Evolutionary conservation across 2,797 vertebrate genomes (phyloP).

Genomic region (Cichlasoma orientale): DNA sequence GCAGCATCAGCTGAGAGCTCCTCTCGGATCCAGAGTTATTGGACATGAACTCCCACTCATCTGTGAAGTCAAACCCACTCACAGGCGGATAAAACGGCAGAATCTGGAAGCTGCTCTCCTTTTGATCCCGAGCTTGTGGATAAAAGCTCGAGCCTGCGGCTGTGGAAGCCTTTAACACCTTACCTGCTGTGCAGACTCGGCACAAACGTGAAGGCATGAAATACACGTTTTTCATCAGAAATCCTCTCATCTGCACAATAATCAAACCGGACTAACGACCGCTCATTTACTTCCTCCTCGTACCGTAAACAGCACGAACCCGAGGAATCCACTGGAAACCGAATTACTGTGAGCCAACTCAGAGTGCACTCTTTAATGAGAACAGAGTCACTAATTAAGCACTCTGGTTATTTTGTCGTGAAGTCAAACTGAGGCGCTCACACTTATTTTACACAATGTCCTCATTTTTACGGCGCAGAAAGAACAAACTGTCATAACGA

Average conservation of each 20-base stretch:
- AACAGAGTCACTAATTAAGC: too few species aligned
- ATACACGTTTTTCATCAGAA: rapidly evolving
- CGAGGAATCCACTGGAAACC: too few species aligned
- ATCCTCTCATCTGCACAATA: not conserved
- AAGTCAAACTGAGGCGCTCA: too few species aligned
- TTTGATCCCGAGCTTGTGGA: not conserved
- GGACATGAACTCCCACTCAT: conserved; percentile 1
- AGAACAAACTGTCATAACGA: rapidly evolving
- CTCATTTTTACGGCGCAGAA: not conserved
- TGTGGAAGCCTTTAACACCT: not conserved
- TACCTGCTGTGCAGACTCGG: not conserved
- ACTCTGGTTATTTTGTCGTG: too few species aligned
- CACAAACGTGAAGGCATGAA: rapidly evolving
- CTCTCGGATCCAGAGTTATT: rapidly evolving
- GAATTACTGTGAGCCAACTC: too few species aligned
- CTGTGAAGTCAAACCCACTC: not conserved
- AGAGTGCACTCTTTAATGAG: too few species aligned
- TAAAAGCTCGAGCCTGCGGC: not conserved
- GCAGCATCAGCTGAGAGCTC: not conserved
- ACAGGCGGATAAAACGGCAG: not conserved
- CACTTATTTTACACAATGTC: not conserved
- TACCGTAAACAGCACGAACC: rapidly evolving
- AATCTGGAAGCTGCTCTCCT: not conserved
- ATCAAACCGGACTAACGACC: too few species aligned
- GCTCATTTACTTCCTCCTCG: rapidly evolving